Conservation (phyloP, 2,888 invertebrate genomes). For the Leptogaster cylindrica region DNA sequence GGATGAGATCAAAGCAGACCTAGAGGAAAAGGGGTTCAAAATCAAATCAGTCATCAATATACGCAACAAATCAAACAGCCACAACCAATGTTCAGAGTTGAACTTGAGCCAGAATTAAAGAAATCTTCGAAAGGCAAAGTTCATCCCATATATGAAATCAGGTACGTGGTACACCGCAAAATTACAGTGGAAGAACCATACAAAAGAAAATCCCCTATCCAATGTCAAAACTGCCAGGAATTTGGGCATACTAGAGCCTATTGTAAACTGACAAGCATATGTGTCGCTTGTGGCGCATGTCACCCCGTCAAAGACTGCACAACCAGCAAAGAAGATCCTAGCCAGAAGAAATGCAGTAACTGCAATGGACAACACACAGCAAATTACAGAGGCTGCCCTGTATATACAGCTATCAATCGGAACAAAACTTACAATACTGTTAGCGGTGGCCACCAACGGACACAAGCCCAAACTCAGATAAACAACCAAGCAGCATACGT, state of each 20-base stretch:
- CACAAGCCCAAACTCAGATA: background rate
- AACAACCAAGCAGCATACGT: background rate
- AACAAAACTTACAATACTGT: too few species aligned
- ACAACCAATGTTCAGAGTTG: background rate
- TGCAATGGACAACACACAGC: background rate
- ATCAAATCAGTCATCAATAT: background rate
- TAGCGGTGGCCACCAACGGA: background rate
- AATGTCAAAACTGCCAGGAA: constrained; percentile 4
- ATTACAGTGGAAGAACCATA: background rate
- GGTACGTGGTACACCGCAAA: background rate
- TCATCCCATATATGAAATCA: background rate
- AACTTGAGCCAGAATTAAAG: background rate
- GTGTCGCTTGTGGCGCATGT: background rate
- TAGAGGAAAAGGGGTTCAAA: background rate
- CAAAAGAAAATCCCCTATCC: background rate
- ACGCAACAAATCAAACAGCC: background rate
- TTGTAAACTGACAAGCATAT: background rate
- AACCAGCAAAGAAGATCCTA: background rate
- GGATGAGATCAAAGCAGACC: background rate
- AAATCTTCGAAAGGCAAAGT: background rate
- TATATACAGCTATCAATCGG: background rate
- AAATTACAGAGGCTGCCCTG: background rate
- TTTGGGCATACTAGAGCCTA: background rate
- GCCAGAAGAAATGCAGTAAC: background rate
- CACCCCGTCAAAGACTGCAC: background rate